phyloP scores from a whole-genome alignment of 1,140 invertebrate species.

The Hormaphis cornu region DNA sequence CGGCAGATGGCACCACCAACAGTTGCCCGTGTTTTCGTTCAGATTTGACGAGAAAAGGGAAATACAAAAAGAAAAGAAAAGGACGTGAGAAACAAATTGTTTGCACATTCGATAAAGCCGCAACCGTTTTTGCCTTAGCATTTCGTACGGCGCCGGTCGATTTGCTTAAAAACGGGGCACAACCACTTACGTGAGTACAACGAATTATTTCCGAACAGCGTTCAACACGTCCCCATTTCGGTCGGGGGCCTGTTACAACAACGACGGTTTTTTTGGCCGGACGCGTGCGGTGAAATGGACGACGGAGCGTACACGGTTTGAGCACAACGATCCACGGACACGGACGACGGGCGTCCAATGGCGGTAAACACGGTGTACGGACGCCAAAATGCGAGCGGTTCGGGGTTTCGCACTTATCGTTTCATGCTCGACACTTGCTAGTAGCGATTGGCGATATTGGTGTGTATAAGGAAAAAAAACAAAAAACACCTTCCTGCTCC shows the following conservation, averaged over 20 bases:
- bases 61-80: no score
- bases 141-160: no score
- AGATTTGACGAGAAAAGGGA: constrained; percentile 12
- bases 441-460: constrained; percentile 30
- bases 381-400: neutral
- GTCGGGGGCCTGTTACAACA: neutral
- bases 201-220: neutral
- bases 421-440: constrained; percentile 30
- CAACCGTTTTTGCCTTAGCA: neutral
- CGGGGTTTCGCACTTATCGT: constrained; percentile 24
- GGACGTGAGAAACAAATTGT: constrained; percentile 25
- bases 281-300: constrained; percentile 13
- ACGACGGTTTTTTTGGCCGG: neutral
- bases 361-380: neutral
- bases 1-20: constrained; percentile 10
- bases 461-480: constrained; percentile 19
- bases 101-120: neutral
- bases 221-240: constrained; percentile 24
- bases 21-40: constrained; percentile 16
- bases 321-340: neutral
- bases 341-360: neutral
- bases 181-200: neutral
- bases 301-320: neutral
- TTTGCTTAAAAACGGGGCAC: neutral
- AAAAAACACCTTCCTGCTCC: constrained; percentile 26